These are phyloP conservation scores for Pseudolaguvia tuberculata DNA, from an alignment of 2,113 vertebrate species.

Conservation along the genomic window DNA sequence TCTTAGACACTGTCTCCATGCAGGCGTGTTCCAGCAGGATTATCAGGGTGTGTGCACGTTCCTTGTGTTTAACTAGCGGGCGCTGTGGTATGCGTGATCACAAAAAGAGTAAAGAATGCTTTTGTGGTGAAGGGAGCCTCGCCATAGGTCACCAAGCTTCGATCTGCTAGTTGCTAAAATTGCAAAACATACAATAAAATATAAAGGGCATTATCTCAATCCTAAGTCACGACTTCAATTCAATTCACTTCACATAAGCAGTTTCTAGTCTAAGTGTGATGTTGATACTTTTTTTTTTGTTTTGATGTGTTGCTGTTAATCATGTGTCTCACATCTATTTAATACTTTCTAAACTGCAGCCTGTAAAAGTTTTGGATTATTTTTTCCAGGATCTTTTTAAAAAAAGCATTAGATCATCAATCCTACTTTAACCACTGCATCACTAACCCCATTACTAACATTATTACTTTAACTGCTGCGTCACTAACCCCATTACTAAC, in stretches of 20 bases:
- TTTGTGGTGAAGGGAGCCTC: conserved; percentile 47
- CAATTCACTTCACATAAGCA: too few relatives aligned
- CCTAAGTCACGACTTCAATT: background rate
- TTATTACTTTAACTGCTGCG: background rate
- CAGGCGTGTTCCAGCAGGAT: conserved; percentile 24
- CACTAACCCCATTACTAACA: background rate
- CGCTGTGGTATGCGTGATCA: conserved; percentile 46
- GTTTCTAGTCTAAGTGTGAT: too few relatives aligned
- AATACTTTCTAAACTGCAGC: too few relatives aligned
- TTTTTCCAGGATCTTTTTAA: too few relatives aligned
- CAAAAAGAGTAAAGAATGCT: conserved; percentile 53
- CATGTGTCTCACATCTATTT: too few relatives aligned
- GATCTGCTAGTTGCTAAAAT: background rate
- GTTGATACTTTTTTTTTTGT: too few relatives aligned
- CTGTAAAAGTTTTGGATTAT: too few relatives aligned
- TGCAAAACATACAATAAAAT: background rate
- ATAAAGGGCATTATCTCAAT: background rate
- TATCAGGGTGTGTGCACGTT: conserved; percentile 21
- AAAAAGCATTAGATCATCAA: too few relatives aligned
- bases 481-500: too few relatives aligned
- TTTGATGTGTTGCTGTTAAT: too few relatives aligned
- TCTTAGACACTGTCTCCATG: conserved; percentile 1
- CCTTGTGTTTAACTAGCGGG: conserved; percentile 28
- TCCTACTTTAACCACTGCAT: too few relatives aligned
- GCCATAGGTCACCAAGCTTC: conserved; percentile 49